Conservation (phyloP, 1,140 invertebrate species). For the Eriosoma lanigerum region DNA sequence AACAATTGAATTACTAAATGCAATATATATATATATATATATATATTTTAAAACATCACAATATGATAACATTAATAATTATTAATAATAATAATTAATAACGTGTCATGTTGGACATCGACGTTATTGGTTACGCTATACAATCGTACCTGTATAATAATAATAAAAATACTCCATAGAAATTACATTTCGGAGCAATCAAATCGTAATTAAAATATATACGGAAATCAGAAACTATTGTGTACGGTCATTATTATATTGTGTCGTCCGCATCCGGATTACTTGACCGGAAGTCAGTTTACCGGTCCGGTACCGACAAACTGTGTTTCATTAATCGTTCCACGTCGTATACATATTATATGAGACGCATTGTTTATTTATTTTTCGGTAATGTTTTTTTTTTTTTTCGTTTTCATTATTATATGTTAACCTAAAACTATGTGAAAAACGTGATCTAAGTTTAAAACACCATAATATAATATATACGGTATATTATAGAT, state of each 20-base stretch:
- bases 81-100: too few relatives aligned
- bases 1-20: too few relatives aligned
- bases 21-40: too few relatives aligned
- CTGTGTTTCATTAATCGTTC: conserved; percentile 6
- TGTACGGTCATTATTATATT: background rate
- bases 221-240: too few relatives aligned
- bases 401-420: too few relatives aligned
- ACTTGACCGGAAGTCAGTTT: background rate
- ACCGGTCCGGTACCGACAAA: background rate
- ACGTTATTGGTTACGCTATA: too few relatives aligned
- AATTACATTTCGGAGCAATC: background rate
- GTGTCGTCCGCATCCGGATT: too few relatives aligned
- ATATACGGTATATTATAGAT: background rate
- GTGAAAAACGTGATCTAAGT: background rate
- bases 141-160: too few relatives aligned
- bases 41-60: too few relatives aligned
- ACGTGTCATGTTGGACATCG: too few relatives aligned
- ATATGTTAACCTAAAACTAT: background rate
- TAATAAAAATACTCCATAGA: too few relatives aligned
- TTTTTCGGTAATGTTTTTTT: conserved; percentile 13
- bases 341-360: background rate
- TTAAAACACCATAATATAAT: conserved; percentile 23
- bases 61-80: too few relatives aligned
- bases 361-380: background rate
- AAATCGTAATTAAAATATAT: background rate